A percentile compares a stretch with the other conserved stretches of the same genome.
These are phyloP conservation scores for Isichthys henryi DNA, from an alignment of 2,113 vertebrate species.

Conservation along the genomic window DNA sequence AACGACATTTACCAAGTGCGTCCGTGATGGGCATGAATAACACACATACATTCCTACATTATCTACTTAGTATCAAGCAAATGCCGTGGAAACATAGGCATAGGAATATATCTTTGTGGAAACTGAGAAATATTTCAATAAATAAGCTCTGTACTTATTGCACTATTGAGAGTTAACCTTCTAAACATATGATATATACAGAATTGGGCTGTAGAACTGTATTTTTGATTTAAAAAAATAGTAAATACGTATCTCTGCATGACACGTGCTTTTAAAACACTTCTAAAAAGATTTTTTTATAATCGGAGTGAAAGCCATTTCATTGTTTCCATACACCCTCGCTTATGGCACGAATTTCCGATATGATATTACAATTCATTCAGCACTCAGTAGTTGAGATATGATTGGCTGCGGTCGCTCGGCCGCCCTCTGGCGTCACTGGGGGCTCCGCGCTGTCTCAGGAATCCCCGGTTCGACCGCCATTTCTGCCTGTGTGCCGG, in stretches of 20 bases:
- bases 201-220: neutral
- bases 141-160: neutral
- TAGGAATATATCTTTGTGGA: neutral
- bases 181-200: neutral
- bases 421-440: conserved; percentile 45
- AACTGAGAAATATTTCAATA: neutral
- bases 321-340: neutral
- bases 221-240: neutral
- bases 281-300: neutral
- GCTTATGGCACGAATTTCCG: neutral
- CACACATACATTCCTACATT: neutral
- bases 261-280: neutral
- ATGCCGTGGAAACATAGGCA: neutral
- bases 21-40: neutral
- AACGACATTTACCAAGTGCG: neutral
- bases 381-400: neutral
- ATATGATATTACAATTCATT: neutral
- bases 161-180: neutral
- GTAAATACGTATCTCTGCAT: neutral
- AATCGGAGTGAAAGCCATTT: neutral
- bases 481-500: conserved; percentile 36
- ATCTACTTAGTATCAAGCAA: neutral
- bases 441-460: neutral
- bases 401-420: conserved; percentile 27
- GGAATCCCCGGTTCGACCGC: conserved; percentile 10